Base-by-base conservation (phyloP, 2,113 vertebrate species). In the Thalassoma bifasciatum region DNA sequence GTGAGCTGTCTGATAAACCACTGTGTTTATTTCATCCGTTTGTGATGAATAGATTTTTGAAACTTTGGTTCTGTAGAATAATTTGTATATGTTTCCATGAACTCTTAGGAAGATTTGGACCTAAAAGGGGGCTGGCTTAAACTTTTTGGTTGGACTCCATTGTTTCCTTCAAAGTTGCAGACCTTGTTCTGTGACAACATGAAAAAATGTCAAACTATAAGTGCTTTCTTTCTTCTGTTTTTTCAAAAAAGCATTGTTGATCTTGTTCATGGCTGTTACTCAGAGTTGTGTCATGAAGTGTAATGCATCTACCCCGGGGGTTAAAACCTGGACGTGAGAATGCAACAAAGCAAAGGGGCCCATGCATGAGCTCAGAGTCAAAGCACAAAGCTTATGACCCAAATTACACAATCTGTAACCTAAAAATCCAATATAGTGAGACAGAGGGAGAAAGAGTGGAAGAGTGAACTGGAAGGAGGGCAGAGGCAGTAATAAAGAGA, bases 271-370 rank as follows among this genome's bases (percentile, higher is more conserved):
- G 7, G 37, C 19, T 36, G 38, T 67, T 78, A 40, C 72, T 66
- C 46, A 23, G 50, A 46, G 72, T 80, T 74, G 77, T 69, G 72
- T 86, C 51, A 81, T 74, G 11, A 74, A 73, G 30, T 0, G 1
- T 54, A 26, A 22, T n/a, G 5, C 21, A 13, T 34, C 22, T 34
- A 22, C 46, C 10, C 46, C 19, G 37, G 14, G n/a, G n/a, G 71
- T n/a, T 60, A 51, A 60, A 64, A 26, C 52, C 66, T 57, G 51
- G 10, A 68, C 63, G 38, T 67, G 68, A 52, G 40, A 16, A 44
- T 22, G 23, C 16, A 74, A 24, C 50, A 56, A 38, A 54, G 30
- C 22, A 47, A 54, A 46, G 44, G 0, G n/a, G 17, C 22, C 34
- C 0, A 19, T 37, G 53, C 21, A 16, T 10, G 42, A 72, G 59